Evolutionary conservation across 1,140 invertebrate species (phyloP).

Genomic region (Dendrolimus kikuchii): DNA sequence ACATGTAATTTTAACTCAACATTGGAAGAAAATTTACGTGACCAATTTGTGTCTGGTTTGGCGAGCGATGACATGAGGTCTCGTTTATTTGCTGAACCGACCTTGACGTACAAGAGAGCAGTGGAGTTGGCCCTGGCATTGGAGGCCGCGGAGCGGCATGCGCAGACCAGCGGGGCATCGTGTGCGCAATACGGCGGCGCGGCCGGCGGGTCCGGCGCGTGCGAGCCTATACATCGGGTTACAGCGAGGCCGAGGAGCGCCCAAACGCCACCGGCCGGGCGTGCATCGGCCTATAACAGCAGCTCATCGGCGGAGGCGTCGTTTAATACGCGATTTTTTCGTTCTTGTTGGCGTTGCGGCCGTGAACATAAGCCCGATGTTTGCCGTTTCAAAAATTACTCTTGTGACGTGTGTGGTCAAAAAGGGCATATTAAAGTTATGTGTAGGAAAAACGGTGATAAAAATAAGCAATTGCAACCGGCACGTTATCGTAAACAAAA

Average conservation of each 20-base stretch:
- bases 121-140: slow-evolving; percentile 2
- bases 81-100: neutral
- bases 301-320: no score
- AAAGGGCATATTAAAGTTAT: neutral
- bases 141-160: neutral
- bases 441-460: neutral
- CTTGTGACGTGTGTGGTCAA: slow-evolving; percentile 1
- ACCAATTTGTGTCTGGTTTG: slow-evolving; percentile 3
- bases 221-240: no score
- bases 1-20: slow-evolving; percentile 4
- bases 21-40: slow-evolving; percentile 1
- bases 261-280: no score
- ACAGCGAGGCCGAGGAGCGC: no score
- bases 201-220: no score
- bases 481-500: no score
- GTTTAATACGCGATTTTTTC: no score
- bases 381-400: slow-evolving; percentile 11
- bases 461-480: neutral
- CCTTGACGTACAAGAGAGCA: neutral
- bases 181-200: no score
- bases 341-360: no score
- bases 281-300: no score
- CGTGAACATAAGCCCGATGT: no score
- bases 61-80: slow-evolving; percentile 1
- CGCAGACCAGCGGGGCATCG: no score